Conservation (phyloP, 2,888 invertebrate genomes). For the Leptinotarsa rubiginosa region DNA sequence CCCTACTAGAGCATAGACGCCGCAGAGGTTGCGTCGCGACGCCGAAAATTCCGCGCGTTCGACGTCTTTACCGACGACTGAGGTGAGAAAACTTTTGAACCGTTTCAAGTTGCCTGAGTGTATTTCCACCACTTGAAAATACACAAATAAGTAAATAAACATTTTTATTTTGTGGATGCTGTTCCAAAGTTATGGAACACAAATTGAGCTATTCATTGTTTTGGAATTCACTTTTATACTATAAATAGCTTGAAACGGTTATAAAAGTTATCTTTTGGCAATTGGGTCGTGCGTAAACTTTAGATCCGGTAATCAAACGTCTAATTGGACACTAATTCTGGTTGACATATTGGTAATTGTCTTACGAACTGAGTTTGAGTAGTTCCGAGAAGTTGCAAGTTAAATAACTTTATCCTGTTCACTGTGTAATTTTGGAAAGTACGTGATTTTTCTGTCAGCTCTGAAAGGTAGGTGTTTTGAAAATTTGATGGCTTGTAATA, state of each 20-base stretch:
- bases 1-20: constrained; percentile 34
- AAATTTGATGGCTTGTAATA: not conserved
- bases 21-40: not conserved
- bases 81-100: not conserved
- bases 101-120: not conserved
- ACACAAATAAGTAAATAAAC: too few species aligned
- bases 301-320: not conserved
- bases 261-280: constrained; percentile 6
- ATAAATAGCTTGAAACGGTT: constrained; percentile 2
- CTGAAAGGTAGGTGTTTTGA: not conserved
- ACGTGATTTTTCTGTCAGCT: not conserved
- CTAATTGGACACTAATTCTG: constrained; percentile 6
- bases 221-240: not conserved
- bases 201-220: not conserved
- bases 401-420: not conserved
- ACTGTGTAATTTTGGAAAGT: not conserved
- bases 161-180: too few species aligned
- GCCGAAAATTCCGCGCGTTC: not conserved
- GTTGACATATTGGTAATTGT: constrained; percentile 2
- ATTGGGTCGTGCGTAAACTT: not conserved
- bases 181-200: too few species aligned
- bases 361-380: not conserved
- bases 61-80: not conserved
- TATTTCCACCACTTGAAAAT: not conserved
- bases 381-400: not conserved